Base-by-base conservation (phyloP, 2,888 invertebrate species). In the Acleris sparsana region DNA sequence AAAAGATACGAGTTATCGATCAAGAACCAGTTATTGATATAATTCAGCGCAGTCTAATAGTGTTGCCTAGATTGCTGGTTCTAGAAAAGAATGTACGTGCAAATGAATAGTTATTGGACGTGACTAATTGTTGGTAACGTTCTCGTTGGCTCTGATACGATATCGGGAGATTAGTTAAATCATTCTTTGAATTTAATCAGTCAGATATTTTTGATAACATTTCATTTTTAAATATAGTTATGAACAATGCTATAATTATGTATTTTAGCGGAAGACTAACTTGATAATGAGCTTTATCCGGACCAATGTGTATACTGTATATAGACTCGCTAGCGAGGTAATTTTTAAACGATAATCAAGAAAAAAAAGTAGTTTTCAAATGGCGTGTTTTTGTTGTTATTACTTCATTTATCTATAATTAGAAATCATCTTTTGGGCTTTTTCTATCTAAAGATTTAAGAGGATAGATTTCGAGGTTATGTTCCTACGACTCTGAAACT, bases 1-100 rank as follows among this genome's bases (percentile, higher is more conserved):
- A 66, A 66, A 66, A 66, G 66, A 66, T 66, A 66, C 66, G 61
- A 57, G 57, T 57, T 66, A 66, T 66, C 65, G 65, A 65, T 61
- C 55, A 49, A 65, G 60, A 62, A 66, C 65, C 56, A 66, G 65
- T 66, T 66, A 66, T 66, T 22, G 61, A 66, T 66, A 66, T 56
- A 62, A 66, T 51, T 46, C 51, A 33, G 44, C 51, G 44, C 60
- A 33, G 29, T 20, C 43, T 25, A 46, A 53, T 62, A 61, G 39
- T 39, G 62, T 62, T 66, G 53, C 57, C 62, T 62, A 61, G 61
- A 62, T 61, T 33, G 39, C 52, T 57, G 22, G 60, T 60, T 53
- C 61, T 44, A 65, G 61, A 57, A 53, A 18, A 62, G 53, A 46
- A n/a, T 20, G n/a, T 52, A 17, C 52, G 61, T 53, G 61, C 46